Percentiles rank a stretch among this genome's conserved stretches.
These are phyloP conservation scores for Polypedilum pembai DNA, from an alignment of 1,140 invertebrate genomes.

Conservation along the genomic window DNA sequence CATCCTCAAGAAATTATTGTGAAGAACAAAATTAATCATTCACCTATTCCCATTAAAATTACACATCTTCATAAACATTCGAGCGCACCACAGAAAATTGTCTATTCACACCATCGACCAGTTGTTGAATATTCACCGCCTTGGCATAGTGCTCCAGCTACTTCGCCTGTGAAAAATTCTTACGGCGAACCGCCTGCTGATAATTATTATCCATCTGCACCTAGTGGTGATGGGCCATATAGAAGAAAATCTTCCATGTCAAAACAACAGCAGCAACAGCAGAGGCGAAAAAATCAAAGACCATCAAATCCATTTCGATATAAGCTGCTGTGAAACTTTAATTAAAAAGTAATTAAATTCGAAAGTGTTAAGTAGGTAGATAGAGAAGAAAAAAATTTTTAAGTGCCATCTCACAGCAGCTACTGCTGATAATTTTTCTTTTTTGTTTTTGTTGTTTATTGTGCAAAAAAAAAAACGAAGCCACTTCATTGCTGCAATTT, in stretches of 20 bases:
- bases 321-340: not conserved
- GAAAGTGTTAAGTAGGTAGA: not conserved
- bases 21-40: slow-evolving; percentile 10
- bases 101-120: not conserved
- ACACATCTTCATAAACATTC: not conserved
- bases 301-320: not conserved
- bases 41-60: not conserved
- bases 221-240: not conserved
- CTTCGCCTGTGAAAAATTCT: not conserved
- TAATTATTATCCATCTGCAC: not conserved
- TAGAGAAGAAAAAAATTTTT: not conserved
- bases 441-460: no score
- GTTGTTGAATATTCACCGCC: not conserved
- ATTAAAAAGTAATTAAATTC: no score
- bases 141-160: not conserved
- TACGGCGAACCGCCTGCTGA: slow-evolving; percentile 14
- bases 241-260: not conserved
- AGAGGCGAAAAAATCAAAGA: not conserved
- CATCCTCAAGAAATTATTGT: not conserved
- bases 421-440: no score
- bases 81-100: not conserved
- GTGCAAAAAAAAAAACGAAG: not conserved
- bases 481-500: not conserved
- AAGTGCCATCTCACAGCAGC: not conserved
- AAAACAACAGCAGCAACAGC: not conserved